Evolutionary conservation across 2,888 invertebrate species (phyloP).

Genomic region (Harpagoxenus sublaevis): DNA sequence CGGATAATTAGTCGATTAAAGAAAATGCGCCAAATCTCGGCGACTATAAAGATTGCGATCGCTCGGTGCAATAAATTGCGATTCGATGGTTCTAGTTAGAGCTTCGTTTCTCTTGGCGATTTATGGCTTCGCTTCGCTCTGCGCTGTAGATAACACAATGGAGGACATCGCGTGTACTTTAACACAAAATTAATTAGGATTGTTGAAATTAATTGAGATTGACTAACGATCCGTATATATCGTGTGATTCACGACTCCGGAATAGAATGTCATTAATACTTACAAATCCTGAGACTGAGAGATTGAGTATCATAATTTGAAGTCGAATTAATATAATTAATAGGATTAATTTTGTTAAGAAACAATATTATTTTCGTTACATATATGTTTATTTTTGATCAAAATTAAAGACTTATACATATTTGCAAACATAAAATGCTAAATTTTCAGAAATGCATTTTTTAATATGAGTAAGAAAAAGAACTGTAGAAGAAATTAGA

Average conservation of each 20-base stretch:
- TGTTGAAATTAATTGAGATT: slow-evolving; percentile 41
- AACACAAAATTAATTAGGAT: slow-evolving; percentile 36
- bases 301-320: neutral
- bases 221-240: slow-evolving; percentile 19
- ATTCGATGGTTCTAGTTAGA: slow-evolving; percentile 48
- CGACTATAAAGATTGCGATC: slow-evolving; percentile 57
- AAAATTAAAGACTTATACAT: neutral
- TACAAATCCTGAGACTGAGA: neutral
- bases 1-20: slow-evolving; percentile 7
- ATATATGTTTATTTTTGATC: neutral
- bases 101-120: slow-evolving; percentile 53
- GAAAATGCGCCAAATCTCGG: slow-evolving; percentile 22
- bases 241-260: slow-evolving; percentile 14
- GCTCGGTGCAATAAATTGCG: slow-evolving; percentile 54
- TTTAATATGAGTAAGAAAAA: neutral
- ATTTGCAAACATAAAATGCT: neutral
- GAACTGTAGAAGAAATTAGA: neutral
- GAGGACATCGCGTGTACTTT: slow-evolving; percentile 34
- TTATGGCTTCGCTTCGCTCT: slow-evolving; percentile 42
- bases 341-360: neutral
- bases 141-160: slow-evolving; percentile 32
- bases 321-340: too few species aligned
- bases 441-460: neutral
- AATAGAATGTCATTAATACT: neutral
- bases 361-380: neutral